Evolutionary conservation across 2,888 invertebrate genomes (phyloP), one percentile per base, ranked within the genome.

Genomic region (Yponomeuta cagnagella): DNA sequence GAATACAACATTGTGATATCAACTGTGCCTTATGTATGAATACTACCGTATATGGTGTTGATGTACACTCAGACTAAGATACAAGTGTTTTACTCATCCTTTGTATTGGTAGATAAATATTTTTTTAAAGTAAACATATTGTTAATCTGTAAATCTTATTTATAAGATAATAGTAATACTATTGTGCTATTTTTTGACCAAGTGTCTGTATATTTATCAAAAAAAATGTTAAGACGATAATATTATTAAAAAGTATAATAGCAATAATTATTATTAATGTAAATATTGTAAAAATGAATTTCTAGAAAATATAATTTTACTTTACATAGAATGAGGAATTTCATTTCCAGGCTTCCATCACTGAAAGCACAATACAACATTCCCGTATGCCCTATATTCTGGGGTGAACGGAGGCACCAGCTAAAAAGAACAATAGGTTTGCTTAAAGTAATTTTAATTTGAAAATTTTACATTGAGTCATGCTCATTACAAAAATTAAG

Each of bases 191-290:
- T 58, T 58, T 58, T 43, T 43, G 6, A 8, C 5, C 43, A 43
- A 43, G 43, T 43, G 5, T 12, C 52, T 58, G 52, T 58, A 58
- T 58, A 58, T 58, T 58, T 58, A 58, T 58, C 12, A 15, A 12
- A 58, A 12, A 58, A 58, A 58, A 58, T 58, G 15, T 58, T 58
- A 15, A 58, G 52, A 58, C 4, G 52, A 58, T 15, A 58, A 58
- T 58, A 58, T 58, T 58, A 15, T 58, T 15, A 43, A 43, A 43
- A 43, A 43, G 6, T 43, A 8, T 43, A 43, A 43, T 8, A 43
- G 43, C 43, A 43, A 43, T 58, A 79, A 72, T 72, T 74, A 77
- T 73, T 73, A 75, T 75, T 74, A 71, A 73, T 77, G 75, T 76
- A 74, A 74, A 76, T 76, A 76, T 67, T 73, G 74, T 76, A 68